phyloP scores from a whole-genome alignment of 1,140 invertebrate species.

The Zaprionus vittiger region DNA sequence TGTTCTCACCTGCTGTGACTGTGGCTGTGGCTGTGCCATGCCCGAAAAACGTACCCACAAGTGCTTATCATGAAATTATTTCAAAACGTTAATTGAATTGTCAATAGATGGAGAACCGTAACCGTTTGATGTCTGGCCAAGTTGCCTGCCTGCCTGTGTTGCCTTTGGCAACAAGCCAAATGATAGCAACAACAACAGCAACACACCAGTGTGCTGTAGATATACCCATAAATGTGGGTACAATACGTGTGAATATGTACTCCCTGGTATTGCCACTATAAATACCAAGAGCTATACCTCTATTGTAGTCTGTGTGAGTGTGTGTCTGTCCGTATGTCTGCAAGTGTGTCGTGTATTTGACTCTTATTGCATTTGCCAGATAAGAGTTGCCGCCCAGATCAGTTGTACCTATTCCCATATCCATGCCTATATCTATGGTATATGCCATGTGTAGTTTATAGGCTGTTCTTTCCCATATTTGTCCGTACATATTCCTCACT shows the following conservation, averaged over 20 bases:
- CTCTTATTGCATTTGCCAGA: constrained; percentile 74
- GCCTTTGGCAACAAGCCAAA: constrained; percentile 47
- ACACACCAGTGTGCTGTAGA: constrained; percentile 21
- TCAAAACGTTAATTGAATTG: constrained; percentile 81
- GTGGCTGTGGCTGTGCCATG: constrained; percentile 23
- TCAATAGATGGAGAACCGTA: constrained; percentile 67
- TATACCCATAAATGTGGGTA: constrained; percentile 47
- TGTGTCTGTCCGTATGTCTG: constrained; percentile 9
- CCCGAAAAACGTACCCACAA: constrained; percentile 39
- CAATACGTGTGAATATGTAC: constrained; percentile 32
- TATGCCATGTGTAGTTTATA: not conserved
- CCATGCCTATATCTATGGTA: not conserved
- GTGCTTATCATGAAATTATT: constrained; percentile 75
- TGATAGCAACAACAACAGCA: constrained; percentile 51
- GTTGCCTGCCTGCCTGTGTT: constrained; percentile 22
- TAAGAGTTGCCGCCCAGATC: constrained; percentile 50
- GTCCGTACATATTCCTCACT: not conserved
- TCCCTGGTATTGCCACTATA: constrained; percentile 72
- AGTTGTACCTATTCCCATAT: not conserved
- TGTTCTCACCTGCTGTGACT: constrained; percentile 11
- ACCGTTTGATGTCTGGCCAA: constrained; percentile 45
- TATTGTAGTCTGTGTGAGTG: not conserved
- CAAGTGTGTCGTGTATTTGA: constrained; percentile 49
- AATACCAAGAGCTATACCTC: constrained; percentile 62
- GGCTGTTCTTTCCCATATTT: not conserved